Evolutionary conservation across 2,888 invertebrate species (phyloP), one percentile per base, ranked within the genome.

Genomic region (Chrysomela aeneicollis): DNA sequence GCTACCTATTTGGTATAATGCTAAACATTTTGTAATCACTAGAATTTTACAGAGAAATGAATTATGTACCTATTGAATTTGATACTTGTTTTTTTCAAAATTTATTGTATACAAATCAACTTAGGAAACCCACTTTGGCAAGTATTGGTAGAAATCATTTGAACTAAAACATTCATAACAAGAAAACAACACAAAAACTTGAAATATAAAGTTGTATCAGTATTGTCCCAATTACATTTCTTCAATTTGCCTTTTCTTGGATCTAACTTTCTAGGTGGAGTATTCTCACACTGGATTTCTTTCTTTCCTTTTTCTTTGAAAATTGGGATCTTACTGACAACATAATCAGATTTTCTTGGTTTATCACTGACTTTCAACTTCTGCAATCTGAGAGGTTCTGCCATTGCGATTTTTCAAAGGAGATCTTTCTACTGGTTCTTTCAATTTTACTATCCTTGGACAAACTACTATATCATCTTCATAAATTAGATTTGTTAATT

Each of bases 401-500:
- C 64, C 57, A 70, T 81, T 79, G 37, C 78, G 69, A 59, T 70
- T 73, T 47, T 75, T 72, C 52, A 82, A 66, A 10, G 82, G 81
- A 9, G 79, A 79, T 26, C 81, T 72, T 61, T 73, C 74, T 42
- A 61, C 70, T 54, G 70, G 67, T 42, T 73, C 71, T 53, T 70
- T 75, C 17, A 85, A 46, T 68, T 74, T 75, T 77, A 77, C 83
- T 82, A 72, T 69, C 66, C 73, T 70, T 32, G 74, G 75, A 52
- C 73, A 73, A 15, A 68, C 71, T 4, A 67, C 69, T 19, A 72
- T 61, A 61, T 76, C 82, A 82, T 88, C 88, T 82, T 88, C 87
- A 81, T 87, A 88, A 68, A 88, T 86, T n/a, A 87, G 78, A 53
- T 87, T 79, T 2, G 84, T 85, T 60, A 87, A 83, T 69, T 83